Conservation (phyloP, 1,140 invertebrate species). For the Aphaenogaster floridana region DNA sequence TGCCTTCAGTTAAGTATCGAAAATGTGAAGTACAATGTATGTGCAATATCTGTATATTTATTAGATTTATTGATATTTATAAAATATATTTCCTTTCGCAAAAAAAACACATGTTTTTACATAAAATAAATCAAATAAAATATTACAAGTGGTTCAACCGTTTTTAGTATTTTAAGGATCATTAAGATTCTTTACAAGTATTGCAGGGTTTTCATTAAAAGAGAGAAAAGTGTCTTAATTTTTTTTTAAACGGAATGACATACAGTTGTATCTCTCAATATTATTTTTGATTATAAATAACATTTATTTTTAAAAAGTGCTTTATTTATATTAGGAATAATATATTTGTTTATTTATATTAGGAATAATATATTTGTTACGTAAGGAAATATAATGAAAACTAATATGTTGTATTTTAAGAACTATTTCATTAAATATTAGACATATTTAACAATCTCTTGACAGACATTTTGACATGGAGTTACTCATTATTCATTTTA, state of each 20-base stretch:
- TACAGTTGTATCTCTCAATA: neutral
- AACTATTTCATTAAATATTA: neutral
- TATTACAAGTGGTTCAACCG: neutral
- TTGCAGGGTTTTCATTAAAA: neutral
- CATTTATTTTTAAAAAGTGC: neutral
- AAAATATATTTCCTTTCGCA: neutral
- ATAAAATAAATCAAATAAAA: neutral
- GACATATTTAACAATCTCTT: neutral
- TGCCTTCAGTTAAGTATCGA: conserved; percentile 11
- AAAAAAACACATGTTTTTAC: conserved; percentile 13
- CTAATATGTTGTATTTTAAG: neutral
- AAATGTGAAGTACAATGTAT: neutral
- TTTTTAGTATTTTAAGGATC: neutral
- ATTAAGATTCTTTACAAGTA: neutral
- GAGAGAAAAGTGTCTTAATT: neutral
- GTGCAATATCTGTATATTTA: neutral
- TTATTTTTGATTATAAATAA: conserved; percentile 8
- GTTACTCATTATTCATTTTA: no score
- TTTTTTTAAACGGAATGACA: neutral
- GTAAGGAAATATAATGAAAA: conserved; percentile 7
- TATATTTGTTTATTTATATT: neutral
- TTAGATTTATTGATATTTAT: conserved; percentile 16
- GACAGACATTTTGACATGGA: neutral
- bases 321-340: neutral
- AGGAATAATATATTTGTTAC: neutral